Evolutionary conservation across 2,797 vertebrate species (phyloP).

Genomic region (Thripadectes ignobilis): DNA sequence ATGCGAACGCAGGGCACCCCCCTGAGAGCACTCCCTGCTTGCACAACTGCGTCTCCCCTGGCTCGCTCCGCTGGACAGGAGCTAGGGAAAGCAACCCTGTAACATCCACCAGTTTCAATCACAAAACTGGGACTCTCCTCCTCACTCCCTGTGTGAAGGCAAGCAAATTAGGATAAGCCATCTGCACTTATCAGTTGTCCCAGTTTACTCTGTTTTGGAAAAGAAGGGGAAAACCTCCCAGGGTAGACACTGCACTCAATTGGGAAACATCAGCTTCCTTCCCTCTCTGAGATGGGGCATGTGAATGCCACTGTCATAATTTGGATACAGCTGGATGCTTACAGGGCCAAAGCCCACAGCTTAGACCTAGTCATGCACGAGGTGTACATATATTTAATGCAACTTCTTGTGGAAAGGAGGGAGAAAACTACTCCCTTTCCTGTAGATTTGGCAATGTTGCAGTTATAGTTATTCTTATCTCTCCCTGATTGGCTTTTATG

Average conservation of each 20-base stretch:
- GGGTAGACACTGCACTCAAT: accelerated
- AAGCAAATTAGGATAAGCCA: not conserved
- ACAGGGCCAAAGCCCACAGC: not conserved
- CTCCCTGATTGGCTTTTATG: not conserved
- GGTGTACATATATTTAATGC: not conserved
- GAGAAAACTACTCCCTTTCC: not conserved
- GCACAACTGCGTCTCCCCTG: not conserved
- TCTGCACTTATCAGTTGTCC: not conserved
- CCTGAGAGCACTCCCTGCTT: not conserved
- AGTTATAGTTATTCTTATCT: not conserved
- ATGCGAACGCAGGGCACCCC: not conserved
- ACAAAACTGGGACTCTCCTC: not conserved
- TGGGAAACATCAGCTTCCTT: not conserved
- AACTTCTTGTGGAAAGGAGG: not conserved
- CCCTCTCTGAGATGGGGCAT: not conserved
- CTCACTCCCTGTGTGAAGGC: not conserved
- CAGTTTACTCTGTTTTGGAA: not conserved
- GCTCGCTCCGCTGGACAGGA: not conserved
- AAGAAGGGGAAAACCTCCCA: not conserved
- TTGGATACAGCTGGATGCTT: not conserved
- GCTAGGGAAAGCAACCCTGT: not conserved
- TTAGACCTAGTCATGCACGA: not conserved
- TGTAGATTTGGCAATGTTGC: not conserved
- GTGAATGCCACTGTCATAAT: not conserved
- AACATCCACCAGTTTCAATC: not conserved